A percentile compares a stretch with the other conserved stretches of the same genome.
phyloP scores from a whole-genome alignment of 1,140 invertebrate species.

The Scylla paramamosain region DNA sequence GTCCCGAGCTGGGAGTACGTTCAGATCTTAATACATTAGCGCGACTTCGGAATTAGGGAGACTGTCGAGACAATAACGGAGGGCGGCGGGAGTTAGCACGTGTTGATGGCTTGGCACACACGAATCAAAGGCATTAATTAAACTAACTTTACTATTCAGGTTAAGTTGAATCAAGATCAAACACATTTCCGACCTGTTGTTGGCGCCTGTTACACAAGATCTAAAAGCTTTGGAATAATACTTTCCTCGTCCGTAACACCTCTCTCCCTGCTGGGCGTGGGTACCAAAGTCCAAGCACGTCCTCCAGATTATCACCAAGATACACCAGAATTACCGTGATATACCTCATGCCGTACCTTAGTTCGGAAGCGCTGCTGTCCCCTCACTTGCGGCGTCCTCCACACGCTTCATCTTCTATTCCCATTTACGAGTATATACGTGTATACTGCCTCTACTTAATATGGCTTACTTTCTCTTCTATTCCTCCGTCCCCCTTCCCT shows the following conservation, averaged over 20 bases:
- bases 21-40: neutral
- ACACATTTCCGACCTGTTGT: neutral
- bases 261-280: neutral
- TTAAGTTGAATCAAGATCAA: neutral
- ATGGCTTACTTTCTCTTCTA: neutral
- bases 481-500: neutral
- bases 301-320: neutral
- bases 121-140: neutral
- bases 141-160: neutral
- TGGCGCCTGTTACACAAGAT: neutral
- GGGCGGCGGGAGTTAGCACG: neutral
- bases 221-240: neutral
- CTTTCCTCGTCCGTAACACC: neutral
- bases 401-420: neutral
- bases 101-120: neutral
- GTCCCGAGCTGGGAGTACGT: neutral
- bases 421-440: too few relatives aligned
- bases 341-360: neutral
- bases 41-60: neutral
- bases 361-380: neutral
- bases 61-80: neutral
- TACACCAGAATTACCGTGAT: neutral
- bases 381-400: neutral
- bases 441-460: too few relatives aligned
- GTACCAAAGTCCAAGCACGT: neutral